A percentile compares a stretch with the other conserved stretches of the same genome.
Evolutionary conservation across 2,888 invertebrate species (phyloP).

Genomic region (Eristalinus aeneus): DNA sequence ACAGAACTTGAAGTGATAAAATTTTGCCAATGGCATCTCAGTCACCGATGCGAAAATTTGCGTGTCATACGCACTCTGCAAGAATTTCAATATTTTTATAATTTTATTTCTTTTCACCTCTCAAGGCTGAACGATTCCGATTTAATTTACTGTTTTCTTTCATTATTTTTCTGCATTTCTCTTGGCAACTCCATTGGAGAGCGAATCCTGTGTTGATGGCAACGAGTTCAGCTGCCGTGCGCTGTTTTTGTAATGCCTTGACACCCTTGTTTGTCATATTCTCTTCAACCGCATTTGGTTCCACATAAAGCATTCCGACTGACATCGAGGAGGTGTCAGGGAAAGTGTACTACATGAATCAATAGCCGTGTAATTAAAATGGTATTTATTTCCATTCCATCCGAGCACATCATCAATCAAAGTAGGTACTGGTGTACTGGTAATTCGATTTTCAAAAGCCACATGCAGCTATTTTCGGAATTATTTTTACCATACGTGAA

Average conservation of each 20-base stretch:
- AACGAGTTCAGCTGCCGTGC: not conserved
- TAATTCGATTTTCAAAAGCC: not conserved
- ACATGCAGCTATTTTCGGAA: not conserved
- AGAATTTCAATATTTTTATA: not conserved
- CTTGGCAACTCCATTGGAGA: constrained; percentile 26
- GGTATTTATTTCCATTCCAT: not conserved
- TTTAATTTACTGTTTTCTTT: constrained; percentile 15
- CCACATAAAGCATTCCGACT: not conserved
- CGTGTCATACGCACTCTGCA: constrained; percentile 26
- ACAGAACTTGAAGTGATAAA: constrained; percentile 29
- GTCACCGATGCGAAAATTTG: constrained; percentile 27
- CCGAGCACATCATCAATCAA: not conserved
- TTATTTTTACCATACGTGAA: not conserved
- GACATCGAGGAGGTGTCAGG: not conserved
- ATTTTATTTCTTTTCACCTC: not conserved
- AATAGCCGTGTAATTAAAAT: not conserved
- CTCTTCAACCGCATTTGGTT: not conserved
- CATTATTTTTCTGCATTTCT: constrained; percentile 13
- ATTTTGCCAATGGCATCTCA: constrained; percentile 31
- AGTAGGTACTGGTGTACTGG: not conserved
- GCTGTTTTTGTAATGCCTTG: not conserved
- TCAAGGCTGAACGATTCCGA: constrained; percentile 12
- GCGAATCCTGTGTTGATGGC: constrained; percentile 28
- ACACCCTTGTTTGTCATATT: too few species aligned
- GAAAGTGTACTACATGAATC: not conserved